Evolutionary conservation across 1,140 invertebrate genomes (phyloP).

Genomic region (Trichonephila clavipes): DNA sequence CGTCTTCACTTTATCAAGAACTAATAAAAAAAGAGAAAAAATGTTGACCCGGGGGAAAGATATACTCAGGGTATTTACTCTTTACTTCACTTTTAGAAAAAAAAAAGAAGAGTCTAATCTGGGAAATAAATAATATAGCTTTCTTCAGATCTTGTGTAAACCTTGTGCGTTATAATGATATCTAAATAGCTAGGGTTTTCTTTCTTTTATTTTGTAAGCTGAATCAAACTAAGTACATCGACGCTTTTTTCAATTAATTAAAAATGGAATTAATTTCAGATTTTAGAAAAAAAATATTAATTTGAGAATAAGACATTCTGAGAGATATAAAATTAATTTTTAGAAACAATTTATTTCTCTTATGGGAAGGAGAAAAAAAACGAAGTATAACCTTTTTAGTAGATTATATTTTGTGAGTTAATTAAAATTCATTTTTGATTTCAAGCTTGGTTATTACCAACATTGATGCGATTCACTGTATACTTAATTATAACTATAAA

Average conservation of each 20-base stretch:
- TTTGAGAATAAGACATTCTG: background rate
- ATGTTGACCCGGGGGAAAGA: constrained; percentile 12
- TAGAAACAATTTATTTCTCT: no score
- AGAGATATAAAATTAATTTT: no score
- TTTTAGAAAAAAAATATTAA: background rate
- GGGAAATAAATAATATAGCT: background rate
- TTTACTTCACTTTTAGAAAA: constrained; percentile 5
- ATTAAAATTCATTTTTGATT: no score
- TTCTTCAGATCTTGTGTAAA: constrained; percentile 1
- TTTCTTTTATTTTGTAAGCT: background rate
- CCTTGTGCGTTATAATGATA: background rate
- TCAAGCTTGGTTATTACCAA: no score
- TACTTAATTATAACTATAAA: no score
- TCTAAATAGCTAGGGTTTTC: background rate
- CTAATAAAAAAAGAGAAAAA: constrained; percentile 7
- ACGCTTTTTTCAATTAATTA: background rate
- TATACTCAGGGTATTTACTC: constrained; percentile 23
- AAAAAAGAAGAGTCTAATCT: constrained; percentile 17
- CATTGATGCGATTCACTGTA: no score
- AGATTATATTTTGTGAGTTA: no score
- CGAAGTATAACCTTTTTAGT: no score
- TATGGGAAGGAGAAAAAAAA: no score
- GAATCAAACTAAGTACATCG: background rate
- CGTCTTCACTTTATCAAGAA: constrained; percentile 30
- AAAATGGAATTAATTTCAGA: background rate